Conservation (phyloP, 2,113 vertebrate species). For the Chroicocephalus ridibundus region DNA sequence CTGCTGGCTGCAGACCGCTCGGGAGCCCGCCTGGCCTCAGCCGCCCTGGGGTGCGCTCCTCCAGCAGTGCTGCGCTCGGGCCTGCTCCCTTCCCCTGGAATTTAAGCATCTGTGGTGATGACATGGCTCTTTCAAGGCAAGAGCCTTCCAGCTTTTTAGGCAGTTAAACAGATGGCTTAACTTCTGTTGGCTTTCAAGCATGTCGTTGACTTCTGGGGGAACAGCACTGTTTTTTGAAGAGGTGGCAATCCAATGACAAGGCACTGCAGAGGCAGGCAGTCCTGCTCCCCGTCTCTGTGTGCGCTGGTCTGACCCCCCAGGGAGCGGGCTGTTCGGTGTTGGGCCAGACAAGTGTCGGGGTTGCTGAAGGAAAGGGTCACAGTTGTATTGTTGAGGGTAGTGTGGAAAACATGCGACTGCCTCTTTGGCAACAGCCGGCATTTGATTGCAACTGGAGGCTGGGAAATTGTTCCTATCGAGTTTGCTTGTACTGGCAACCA, state of each 20-base stretch:
- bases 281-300: neutral
- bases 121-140: neutral
- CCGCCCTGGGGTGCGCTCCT: neutral
- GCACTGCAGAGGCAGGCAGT: neutral
- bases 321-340: rapidly evolving
- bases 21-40: neutral
- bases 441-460: neutral
- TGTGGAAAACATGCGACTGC: rapidly evolving
- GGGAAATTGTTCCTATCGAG: neutral
- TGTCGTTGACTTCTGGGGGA: neutral
- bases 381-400: neutral
- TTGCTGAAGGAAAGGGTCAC: neutral
- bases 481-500: neutral
- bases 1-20: neutral
- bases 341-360: neutral
- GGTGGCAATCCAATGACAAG: neutral
- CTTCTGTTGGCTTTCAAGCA: neutral
- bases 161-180: neutral
- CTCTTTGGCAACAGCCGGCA: neutral
- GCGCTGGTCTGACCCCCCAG: rapidly evolving
- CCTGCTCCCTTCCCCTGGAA: neutral
- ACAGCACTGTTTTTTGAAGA: neutral
- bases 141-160: neutral
- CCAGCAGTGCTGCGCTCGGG: neutral
- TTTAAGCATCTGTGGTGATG: neutral